Base-by-base conservation (phyloP, 2,113 vertebrate species). In the Ammodytes marinus region DNA sequence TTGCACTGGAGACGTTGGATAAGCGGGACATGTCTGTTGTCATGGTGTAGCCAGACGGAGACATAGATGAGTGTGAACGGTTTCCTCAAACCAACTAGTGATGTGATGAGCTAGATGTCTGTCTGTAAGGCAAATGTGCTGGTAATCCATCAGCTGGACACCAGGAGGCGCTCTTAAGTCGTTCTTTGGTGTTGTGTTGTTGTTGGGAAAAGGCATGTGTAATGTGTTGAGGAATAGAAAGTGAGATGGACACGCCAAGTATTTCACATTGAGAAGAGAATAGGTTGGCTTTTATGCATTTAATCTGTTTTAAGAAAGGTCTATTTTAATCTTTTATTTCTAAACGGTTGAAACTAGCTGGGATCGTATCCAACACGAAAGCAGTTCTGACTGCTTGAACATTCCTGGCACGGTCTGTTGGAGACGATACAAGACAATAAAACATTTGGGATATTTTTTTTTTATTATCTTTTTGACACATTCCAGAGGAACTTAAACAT, bases 1-100 rank as follows among this genome's bases (percentile, higher is more conserved):
- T 91, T 91, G 89, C 90, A 91, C 87, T 88, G 87, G 84, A 83
- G 74, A 69, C 0, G 58, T 72, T 54, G 59, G 72, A 83, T 14
- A 4, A 66, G 0, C 80, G 45, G 60, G 73, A 53, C 4, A 40
- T 0, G 67, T 72, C 45, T 74, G 69, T 46, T 69, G 67, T 60
- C 12, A 0, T 5, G 43, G 63, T 15, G 58, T 52, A 46, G 65
- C 0, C 3, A 57, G 27, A 54, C 35, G 4, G 39, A 52, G 19
- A 52, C 12, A 8, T 11, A 17, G 64, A 37, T 5, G 12, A 55
- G 37, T 7, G 55, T 8, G 3, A 17, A 65, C 67, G 4, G 77
- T 37, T 15, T 37, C 65, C 12, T 50, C 11, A 0, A 58, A 59
- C 15, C 35, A 60, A 40, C 52, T 46, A 3, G 45, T 6, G 6